Evolutionary conservation across 2,113 vertebrate species (phyloP).

Genomic region (Leuciscus idus): DNA sequence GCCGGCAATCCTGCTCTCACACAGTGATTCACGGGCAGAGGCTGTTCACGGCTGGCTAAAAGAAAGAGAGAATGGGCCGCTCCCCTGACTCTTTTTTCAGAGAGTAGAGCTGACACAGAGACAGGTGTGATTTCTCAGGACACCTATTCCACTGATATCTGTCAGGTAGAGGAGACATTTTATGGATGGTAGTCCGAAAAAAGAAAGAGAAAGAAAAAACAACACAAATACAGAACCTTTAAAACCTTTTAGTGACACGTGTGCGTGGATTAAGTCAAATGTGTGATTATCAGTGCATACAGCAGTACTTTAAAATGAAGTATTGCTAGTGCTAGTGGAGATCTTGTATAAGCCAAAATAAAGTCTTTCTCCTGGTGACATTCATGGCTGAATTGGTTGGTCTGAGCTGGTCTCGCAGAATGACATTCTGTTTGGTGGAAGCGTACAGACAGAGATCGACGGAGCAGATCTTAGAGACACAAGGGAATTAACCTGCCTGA

Average conservation of each 20-base stretch:
- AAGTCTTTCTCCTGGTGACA: not conserved
- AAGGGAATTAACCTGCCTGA: not conserved
- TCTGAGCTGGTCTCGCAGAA: slow-evolving; percentile 16
- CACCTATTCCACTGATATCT: slow-evolving; percentile 20
- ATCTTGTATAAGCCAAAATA: not conserved
- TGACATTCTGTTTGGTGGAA: slow-evolving; percentile 25
- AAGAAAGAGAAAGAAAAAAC: not conserved
- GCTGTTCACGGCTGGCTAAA: not conserved
- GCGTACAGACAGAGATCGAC: not conserved
- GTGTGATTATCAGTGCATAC: not conserved
- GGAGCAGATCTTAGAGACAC: slow-evolving; percentile 22
- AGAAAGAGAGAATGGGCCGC: not conserved
- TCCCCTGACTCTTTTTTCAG: slow-evolving; percentile 12
- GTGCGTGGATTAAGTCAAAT: not conserved
- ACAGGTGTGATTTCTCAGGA: slow-evolving; percentile 15
- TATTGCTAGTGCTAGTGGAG: not conserved
- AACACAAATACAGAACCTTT: not conserved
- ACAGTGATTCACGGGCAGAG: not conserved
- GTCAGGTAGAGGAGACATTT: slow-evolving; percentile 4
- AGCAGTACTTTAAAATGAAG: not conserved
- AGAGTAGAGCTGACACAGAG: not conserved
- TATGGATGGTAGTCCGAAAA: not conserved
- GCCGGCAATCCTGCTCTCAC: not conserved
- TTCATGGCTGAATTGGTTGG: slow-evolving; percentile 20
- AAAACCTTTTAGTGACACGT: not conserved